phyloP scores from a whole-genome alignment of 30 jellyfish, hydroid and myxozoan species.

The Nemopilema nomurai region DNA sequence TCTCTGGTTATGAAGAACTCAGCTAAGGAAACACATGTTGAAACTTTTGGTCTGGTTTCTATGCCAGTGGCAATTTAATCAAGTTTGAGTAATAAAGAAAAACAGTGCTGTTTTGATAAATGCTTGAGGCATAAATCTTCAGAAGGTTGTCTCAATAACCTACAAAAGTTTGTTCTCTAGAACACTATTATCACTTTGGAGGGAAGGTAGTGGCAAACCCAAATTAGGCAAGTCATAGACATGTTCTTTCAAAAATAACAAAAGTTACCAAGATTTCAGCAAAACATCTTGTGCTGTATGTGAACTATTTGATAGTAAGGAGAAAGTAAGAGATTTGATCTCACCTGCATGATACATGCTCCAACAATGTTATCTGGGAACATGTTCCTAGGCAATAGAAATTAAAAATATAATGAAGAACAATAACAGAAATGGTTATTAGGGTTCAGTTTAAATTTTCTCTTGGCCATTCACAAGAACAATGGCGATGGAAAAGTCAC shows the following conservation, averaged over 20 bases:
- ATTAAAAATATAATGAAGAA: not conserved
- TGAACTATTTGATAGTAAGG: too few species aligned
- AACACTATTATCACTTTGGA: too few species aligned
- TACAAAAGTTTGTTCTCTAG: too few species aligned
- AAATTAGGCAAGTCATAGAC: too few species aligned
- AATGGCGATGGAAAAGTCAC: not conserved
- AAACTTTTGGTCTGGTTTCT: not conserved
- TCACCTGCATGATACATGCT: slow-evolving; percentile 87
- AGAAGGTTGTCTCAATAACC: too few species aligned
- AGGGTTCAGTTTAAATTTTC: too few species aligned
- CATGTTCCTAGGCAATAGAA: slow-evolving; percentile 62
- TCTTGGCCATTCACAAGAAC: not conserved
- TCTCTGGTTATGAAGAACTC: not conserved
- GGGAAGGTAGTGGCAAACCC: too few species aligned
- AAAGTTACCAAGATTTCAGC: not conserved
- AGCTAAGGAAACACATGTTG: not conserved
- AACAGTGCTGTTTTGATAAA: too few species aligned
- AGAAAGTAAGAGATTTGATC: not conserved
- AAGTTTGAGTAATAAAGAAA: not conserved
- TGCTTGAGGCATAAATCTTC: not conserved
- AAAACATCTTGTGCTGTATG: not conserved
- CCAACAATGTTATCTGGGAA: slow-evolving; percentile 88
- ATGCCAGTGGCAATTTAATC: not conserved
- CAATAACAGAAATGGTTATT: not conserved
- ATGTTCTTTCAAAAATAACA: too few species aligned